A percentile compares a stretch with the other conserved stretches of the same genome.
Evolutionary conservation across 2,888 invertebrate species (phyloP).

Genomic region (Amphipoea lucens): DNA sequence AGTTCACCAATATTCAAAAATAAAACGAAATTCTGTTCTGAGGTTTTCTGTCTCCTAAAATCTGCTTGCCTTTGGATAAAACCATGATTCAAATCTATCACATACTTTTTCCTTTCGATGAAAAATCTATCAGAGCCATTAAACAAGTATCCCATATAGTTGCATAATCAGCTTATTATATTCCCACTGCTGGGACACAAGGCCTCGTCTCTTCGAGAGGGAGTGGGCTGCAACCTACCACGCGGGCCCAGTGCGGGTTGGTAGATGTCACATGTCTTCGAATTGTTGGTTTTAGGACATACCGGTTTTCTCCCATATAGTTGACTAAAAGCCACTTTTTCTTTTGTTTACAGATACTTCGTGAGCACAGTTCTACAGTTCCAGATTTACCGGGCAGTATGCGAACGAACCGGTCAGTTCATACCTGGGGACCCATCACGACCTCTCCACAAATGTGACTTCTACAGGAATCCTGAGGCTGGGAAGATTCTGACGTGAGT

Average conservation of each 20-base stretch:
- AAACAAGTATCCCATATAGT: not conserved
- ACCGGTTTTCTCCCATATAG: not conserved
- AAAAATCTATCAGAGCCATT: not conserved
- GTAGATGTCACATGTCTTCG: not conserved
- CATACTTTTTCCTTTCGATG: too few species aligned
- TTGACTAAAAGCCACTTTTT: not conserved
- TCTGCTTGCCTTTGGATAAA: not conserved
- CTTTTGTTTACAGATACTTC: slow-evolving; percentile 93
- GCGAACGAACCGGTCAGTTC: slow-evolving; percentile 95
- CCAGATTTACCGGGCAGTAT: slow-evolving; percentile 96
- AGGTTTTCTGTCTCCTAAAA: not conserved
- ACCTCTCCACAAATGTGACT: slow-evolving; percentile 97
- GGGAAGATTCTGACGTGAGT: slow-evolving; percentile 95
- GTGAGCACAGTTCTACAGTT: slow-evolving; percentile 97
- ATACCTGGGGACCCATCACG: slow-evolving; percentile 92
- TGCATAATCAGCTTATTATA: not conserved
- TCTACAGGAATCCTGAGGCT: slow-evolving; percentile 96
- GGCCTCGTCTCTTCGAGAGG: too few species aligned
- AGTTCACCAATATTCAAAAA: not conserved
- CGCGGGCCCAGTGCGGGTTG: not conserved
- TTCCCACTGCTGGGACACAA: not conserved
- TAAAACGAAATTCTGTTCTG: not conserved
- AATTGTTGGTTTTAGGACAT: not conserved
- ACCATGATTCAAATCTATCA: not conserved
- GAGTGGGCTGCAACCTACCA: not conserved